Evolutionary conservation across 2,113 vertebrate species (phyloP).

Genomic region (Salvator merianae): DNA sequence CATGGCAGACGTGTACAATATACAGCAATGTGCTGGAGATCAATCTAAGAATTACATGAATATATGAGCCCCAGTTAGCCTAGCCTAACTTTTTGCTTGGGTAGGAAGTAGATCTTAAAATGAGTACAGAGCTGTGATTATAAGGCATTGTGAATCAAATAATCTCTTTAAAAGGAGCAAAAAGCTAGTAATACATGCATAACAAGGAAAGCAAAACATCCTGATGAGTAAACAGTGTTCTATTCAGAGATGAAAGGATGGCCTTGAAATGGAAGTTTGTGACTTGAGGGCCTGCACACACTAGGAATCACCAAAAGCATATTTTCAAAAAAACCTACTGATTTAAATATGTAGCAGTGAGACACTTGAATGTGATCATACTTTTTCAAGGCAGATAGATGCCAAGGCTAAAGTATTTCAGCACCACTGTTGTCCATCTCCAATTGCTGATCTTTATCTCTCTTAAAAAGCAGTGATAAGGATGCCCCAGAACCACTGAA

Average conservation of each 20-base stretch:
- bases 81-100: background rate
- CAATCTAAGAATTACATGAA: background rate
- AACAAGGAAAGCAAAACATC: conserved; percentile 66
- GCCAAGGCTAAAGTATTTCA: conserved; percentile 33
- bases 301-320: conserved; percentile 65
- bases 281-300: conserved; percentile 55
- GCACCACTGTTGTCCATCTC: conserved; percentile 24
- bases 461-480: background rate
- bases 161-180: conserved; percentile 58
- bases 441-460: background rate
- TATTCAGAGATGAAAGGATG: conserved; percentile 66
- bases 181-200: conserved; percentile 55
- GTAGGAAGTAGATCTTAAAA: background rate
- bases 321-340: conserved; percentile 57
- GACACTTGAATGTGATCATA: conserved; percentile 53
- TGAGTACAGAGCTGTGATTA: background rate
- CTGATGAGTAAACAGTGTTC: conserved; percentile 68
- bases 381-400: conserved; percentile 42
- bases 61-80: background rate
- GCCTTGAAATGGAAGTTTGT: conserved; percentile 64
- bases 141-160: background rate
- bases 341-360: conserved; percentile 60
- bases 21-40: background rate
- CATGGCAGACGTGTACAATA: background rate
- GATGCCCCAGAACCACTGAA: background rate